Conservation (phyloP, 2,797 vertebrate genomes). For the Nannoperca australis region DNA sequence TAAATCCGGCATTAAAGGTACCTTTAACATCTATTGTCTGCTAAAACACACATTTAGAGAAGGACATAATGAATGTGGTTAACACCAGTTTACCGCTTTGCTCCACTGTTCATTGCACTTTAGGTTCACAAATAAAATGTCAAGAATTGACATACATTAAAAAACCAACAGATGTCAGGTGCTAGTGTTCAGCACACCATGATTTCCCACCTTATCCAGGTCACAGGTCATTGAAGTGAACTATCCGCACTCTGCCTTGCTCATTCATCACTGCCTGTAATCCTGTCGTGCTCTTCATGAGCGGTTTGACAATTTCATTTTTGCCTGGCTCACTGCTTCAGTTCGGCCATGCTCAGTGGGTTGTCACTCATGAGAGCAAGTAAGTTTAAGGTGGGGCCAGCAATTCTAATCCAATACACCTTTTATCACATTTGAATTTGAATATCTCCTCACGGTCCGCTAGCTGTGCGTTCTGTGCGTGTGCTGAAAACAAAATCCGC, state of each 20-base stretch:
- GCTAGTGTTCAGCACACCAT: neutral
- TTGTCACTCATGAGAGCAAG: neutral
- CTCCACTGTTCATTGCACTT: neutral
- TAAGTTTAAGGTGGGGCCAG: no score
- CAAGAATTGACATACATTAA: neutral
- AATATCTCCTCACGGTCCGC: no score
- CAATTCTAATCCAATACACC: no score
- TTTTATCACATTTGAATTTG: no score
- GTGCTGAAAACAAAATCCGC: no score
- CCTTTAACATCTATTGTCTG: neutral
- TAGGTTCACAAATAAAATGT: neutral
- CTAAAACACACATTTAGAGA: neutral
- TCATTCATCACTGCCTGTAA: neutral
- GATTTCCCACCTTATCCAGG: neutral
- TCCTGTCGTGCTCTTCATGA: neutral
- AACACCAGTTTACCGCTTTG: neutral
- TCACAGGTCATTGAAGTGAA: neutral
- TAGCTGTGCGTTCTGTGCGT: no score
- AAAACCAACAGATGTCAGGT: neutral
- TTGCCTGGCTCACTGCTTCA: neutral
- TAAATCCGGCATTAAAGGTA: neutral
- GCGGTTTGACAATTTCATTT: conserved; percentile 5
- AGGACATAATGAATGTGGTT: neutral
- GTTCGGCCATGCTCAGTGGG: neutral
- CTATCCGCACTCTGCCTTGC: neutral